Evolutionary conservation across 2,797 vertebrate genomes (phyloP).

Genomic region (Coregonus sp.): DNA sequence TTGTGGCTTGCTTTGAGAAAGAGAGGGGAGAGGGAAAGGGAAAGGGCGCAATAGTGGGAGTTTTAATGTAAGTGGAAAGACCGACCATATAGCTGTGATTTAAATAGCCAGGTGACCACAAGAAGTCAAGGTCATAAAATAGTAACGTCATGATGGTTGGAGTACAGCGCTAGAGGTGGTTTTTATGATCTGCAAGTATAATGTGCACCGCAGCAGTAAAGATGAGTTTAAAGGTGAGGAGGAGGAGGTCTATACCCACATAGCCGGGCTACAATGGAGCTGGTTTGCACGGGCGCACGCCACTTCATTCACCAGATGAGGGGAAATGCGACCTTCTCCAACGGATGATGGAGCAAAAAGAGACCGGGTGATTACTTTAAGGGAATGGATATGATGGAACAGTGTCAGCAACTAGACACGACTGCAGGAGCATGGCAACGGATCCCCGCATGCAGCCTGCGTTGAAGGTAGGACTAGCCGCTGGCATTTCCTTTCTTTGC

Average conservation of each 20-base stretch:
- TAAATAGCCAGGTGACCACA: slow-evolving; percentile 88
- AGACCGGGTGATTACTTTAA: neutral
- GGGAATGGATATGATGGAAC: slow-evolving; percentile 27
- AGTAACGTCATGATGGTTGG: slow-evolving; percentile 85
- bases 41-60: neutral
- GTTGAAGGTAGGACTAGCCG: slow-evolving; percentile 41
- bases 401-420: slow-evolving; percentile 8
- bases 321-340: slow-evolving; percentile 14
- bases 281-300: slow-evolving; percentile 74
- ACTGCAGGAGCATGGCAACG: neutral
- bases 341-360: neutral
- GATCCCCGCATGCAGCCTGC: neutral
- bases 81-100: slow-evolving; percentile 83
- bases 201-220: slow-evolving; percentile 90
- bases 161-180: slow-evolving; percentile 89
- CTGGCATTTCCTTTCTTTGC: slow-evolving; percentile 26
- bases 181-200: slow-evolving; percentile 99
- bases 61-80: slow-evolving; percentile 68
- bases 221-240: slow-evolving; percentile 86
- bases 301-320: slow-evolving; percentile 41
- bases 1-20: slow-evolving; percentile 24
- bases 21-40: slow-evolving; percentile 1
- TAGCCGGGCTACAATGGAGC: slow-evolving; percentile 76
- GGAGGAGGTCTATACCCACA: slow-evolving; percentile 82
- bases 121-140: slow-evolving; percentile 90